These are phyloP conservation scores for Lordiphosa andalusiaca DNA, from an alignment of 2,888 invertebrate genomes.

Conservation along the genomic window DNA sequence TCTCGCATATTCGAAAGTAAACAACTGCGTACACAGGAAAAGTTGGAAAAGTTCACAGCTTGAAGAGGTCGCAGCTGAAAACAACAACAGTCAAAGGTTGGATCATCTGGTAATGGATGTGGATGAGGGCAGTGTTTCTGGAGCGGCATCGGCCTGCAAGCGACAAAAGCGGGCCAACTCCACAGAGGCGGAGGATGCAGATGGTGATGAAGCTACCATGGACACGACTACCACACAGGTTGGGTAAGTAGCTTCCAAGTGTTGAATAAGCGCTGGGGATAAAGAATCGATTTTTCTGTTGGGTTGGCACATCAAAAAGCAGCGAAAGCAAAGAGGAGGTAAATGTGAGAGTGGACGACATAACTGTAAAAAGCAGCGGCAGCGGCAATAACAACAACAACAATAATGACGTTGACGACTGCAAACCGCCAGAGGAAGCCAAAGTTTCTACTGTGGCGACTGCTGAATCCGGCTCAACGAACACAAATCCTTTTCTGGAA, in stretches of 20 bases:
- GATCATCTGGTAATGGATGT: slow-evolving; percentile 38
- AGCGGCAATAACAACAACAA: slow-evolving; percentile 33
- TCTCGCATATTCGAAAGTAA: slow-evolving; percentile 39
- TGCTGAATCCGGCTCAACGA: too few species aligned
- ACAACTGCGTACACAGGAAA: slow-evolving; percentile 47
- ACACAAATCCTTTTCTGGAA: too few species aligned
- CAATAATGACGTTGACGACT: slow-evolving; percentile 9
- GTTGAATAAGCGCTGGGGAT: slow-evolving; percentile 13
- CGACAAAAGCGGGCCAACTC: slow-evolving; percentile 41
- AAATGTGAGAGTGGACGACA: slow-evolving; percentile 15
- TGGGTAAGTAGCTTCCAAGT: slow-evolving; percentile 11
- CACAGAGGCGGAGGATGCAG: slow-evolving; percentile 10
- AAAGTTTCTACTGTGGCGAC: not conserved
- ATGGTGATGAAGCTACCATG: slow-evolving; percentile 1
- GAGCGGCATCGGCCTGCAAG: slow-evolving; percentile 42
- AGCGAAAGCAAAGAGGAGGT: slow-evolving; percentile 21
- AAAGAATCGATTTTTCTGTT: slow-evolving; percentile 29
- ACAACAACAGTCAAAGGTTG: not conserved
- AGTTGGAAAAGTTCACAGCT: slow-evolving; percentile 6
- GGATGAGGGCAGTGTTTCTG: slow-evolving; percentile 26
- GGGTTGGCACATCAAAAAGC: not conserved
- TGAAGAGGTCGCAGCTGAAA: too few species aligned
- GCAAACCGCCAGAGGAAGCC: slow-evolving; percentile 2
- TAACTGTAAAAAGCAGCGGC: slow-evolving; percentile 2
- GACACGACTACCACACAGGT: not conserved